Evolutionary conservation across 2,888 invertebrate species (phyloP).

Genomic region (Ellobium chinense): DNA sequence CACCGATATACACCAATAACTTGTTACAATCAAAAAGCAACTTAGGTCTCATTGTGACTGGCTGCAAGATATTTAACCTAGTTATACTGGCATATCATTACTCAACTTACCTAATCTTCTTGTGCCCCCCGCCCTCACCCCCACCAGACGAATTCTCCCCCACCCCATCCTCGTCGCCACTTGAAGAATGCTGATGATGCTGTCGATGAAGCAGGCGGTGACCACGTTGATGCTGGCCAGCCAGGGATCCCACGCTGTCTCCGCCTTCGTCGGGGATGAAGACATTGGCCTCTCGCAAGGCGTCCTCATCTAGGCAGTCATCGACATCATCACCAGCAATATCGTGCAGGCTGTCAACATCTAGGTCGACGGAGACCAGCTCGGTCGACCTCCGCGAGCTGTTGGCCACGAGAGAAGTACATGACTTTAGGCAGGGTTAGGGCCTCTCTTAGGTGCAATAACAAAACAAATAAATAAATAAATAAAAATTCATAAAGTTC

Average conservation of each 20-base stretch:
- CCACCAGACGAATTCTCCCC: background rate
- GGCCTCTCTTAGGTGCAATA: too few species aligned
- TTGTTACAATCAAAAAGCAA: too few species aligned
- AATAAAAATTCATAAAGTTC: too few species aligned
- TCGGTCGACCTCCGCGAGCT: slow-evolving; percentile 16
- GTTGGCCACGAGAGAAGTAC: too few species aligned
- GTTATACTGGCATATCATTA: too few species aligned
- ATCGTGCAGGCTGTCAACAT: slow-evolving; percentile 18
- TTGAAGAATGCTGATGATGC: background rate
- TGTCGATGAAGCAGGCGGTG: background rate
- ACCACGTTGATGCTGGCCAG: background rate
- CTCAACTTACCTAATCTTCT: slow-evolving; percentile 16
- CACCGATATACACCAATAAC: too few species aligned
- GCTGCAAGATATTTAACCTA: too few species aligned
- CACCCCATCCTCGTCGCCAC: background rate
- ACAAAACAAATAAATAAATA: too few species aligned
- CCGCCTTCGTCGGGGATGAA: slow-evolving; percentile 18
- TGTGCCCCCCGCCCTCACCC: background rate
- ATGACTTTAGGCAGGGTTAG: too few species aligned
- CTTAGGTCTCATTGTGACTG: too few species aligned
- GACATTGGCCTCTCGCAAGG: slow-evolving; percentile 30
- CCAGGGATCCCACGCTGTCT: slow-evolving; percentile 3
- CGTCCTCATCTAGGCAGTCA: slow-evolving; percentile 25
- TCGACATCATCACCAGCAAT: background rate
- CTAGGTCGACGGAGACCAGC: slow-evolving; percentile 43